These are phyloP conservation scores for Leucoma salicis DNA, from an alignment of 2,888 invertebrate genomes.

Conservation along the genomic window DNA sequence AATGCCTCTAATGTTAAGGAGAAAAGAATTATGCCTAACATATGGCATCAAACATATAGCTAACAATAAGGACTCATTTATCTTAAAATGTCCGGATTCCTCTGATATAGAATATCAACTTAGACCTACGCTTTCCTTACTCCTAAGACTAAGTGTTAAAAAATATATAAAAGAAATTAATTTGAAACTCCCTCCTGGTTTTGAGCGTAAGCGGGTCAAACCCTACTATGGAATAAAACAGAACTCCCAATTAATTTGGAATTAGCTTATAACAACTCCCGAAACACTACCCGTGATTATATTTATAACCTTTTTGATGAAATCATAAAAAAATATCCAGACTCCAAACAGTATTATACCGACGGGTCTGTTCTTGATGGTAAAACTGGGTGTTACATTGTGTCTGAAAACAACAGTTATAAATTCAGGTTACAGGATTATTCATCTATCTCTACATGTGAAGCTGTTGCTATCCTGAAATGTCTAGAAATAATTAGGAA, in stretches of 20 bases:
- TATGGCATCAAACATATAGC: too few relatives aligned
- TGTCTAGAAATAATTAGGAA: neutral
- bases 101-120: neutral
- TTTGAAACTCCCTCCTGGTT: neutral
- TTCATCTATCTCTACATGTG: neutral
- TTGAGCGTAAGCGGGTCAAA: too few relatives aligned
- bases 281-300: too few relatives aligned
- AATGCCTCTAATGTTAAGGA: too few relatives aligned
- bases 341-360: too few relatives aligned
- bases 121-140: neutral
- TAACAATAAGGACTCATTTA: slow-evolving; percentile 9
- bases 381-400: neutral
- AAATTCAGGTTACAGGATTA: neutral
- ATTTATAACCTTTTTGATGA: too few relatives aligned
- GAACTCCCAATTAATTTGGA: neutral
- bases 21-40: too few relatives aligned
- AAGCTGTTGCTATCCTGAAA: too few relatives aligned
- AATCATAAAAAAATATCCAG: too few relatives aligned
- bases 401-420: neutral
- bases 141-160: neutral
- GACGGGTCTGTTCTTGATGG: too few relatives aligned
- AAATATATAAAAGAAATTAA: neutral
- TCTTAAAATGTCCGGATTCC: neutral
- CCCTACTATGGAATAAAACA: neutral
- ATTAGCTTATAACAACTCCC: neutral